Base-by-base conservation (phyloP, 2,888 invertebrate genomes). In the Thecocarcelia acutangulata region DNA sequence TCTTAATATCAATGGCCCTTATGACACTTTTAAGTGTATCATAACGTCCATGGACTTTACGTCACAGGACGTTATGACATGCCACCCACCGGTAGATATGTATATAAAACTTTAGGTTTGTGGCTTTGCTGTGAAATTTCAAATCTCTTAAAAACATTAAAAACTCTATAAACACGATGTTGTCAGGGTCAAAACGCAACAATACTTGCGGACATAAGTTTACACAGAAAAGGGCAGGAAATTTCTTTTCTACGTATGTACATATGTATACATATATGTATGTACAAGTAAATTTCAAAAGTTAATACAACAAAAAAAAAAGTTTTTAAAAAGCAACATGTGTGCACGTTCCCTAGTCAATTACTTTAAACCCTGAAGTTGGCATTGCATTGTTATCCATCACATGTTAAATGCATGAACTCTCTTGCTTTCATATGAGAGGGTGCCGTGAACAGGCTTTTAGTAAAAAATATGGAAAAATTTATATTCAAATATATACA, bases 361-460 rank as follows among this genome's bases (percentile, higher is more conserved):
- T 85, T 85, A 85, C 84, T 73, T 78, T 83, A 84, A 84, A 83
- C 84, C 84, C 84, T 84, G 84, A 84, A 84, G 84, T 84, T 84
- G 83, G 84, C 84, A 84, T 83, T 85, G 84, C 66, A 37, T 66
- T 81, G 72, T 73, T 81, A 63, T 76, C 61, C 68, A 63, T 73
- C 76, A 73, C 56, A 72, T 68, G 70, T 21, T 44, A 69, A 68
- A 52, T 69, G 54, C 54, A 56, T 48, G 52, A 52, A 17, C 63
- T 19, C 15, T 59, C 24, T 15, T 46, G 21, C 58, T 50, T 28
- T 46, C 24, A 19, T 3, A 46, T 3, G 24, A 46, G 42, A 17
- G 28, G 70, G 59, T 52, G 44, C 33, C 48, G 40, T 46, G 12
- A 13, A 44, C n/a, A 28, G 21, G 42, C 8, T 33, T 33, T 8